phyloP scores from a whole-genome alignment of 2,113 vertebrate species.

The Proteles cristata region DNA sequence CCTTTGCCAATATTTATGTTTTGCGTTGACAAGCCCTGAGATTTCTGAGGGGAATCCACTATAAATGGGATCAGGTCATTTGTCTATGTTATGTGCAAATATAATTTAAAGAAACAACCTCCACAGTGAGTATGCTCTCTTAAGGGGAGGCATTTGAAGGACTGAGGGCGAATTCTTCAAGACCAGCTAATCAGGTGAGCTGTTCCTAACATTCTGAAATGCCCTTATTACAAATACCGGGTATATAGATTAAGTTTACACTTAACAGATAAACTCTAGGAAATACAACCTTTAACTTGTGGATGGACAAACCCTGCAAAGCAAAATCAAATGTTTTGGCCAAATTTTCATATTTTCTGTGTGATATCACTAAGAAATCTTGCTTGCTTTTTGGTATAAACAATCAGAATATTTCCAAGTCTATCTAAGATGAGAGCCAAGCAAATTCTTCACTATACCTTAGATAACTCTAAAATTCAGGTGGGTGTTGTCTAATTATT shows the following conservation, averaged over 20 bases:
- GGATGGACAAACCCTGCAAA: neutral
- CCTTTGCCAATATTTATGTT: constrained; percentile 66
- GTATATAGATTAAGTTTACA: neutral
- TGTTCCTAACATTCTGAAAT: constrained; percentile 16
- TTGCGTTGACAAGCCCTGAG: constrained; percentile 32
- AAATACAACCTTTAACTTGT: neutral
- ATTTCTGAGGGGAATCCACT: constrained; percentile 45
- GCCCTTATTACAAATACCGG: neutral
- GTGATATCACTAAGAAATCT: neutral
- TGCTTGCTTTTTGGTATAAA: neutral
- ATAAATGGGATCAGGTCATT: constrained; percentile 49
- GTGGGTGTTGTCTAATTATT: neutral
- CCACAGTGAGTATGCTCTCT: neutral
- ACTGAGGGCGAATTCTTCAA: neutral
- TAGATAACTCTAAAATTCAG: neutral
- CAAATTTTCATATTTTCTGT: neutral
- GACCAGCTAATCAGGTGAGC: neutral
- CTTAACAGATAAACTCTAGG: neutral
- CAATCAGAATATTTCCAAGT: neutral
- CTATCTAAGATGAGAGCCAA: neutral
- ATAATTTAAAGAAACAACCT: constrained; percentile 49
- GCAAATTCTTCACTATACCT: neutral
- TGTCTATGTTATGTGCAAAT: constrained; percentile 8
- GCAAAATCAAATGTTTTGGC: neutral
- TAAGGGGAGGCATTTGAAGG: neutral